These are phyloP conservation scores for Anarsia innoxiella DNA, from an alignment of 2,888 invertebrate species.

Conservation along the genomic window DNA sequence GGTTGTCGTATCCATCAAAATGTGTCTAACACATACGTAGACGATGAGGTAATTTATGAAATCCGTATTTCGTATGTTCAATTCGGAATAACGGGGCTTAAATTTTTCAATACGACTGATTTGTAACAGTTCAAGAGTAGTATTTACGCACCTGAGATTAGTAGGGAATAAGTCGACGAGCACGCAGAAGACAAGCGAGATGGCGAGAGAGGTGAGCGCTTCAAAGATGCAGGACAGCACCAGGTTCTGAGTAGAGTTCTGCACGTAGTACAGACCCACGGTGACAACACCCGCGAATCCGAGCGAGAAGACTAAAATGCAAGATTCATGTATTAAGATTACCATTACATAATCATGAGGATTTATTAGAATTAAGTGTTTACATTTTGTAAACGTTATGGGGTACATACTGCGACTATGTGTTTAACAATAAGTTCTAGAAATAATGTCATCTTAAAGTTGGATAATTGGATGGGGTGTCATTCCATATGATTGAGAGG, in stretches of 20 bases:
- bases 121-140: neutral
- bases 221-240: slow-evolving; percentile 86
- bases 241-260: slow-evolving; percentile 81
- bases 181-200: slow-evolving; percentile 87
- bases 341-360: neutral
- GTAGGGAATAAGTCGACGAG: slow-evolving; percentile 89
- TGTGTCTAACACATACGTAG: too few species aligned
- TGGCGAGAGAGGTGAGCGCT: slow-evolving; percentile 85
- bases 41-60: too few species aligned
- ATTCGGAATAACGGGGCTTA: too few species aligned
- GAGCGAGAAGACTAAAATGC: slow-evolving; percentile 80
- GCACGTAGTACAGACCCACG: slow-evolving; percentile 83
- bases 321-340: neutral
- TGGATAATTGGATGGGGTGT: too few species aligned
- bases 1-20: too few species aligned
- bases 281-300: slow-evolving; percentile 83
- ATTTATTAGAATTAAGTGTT: too few species aligned
- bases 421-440: too few species aligned
- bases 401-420: too few species aligned
- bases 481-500: too few species aligned
- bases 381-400: too few species aligned
- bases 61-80: too few species aligned
- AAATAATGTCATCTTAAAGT: too few species aligned
- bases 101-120: neutral
- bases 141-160: slow-evolving; percentile 82